phyloP scores from a whole-genome alignment of 2,888 invertebrate species.

The Lasioglossum oenotherae region DNA sequence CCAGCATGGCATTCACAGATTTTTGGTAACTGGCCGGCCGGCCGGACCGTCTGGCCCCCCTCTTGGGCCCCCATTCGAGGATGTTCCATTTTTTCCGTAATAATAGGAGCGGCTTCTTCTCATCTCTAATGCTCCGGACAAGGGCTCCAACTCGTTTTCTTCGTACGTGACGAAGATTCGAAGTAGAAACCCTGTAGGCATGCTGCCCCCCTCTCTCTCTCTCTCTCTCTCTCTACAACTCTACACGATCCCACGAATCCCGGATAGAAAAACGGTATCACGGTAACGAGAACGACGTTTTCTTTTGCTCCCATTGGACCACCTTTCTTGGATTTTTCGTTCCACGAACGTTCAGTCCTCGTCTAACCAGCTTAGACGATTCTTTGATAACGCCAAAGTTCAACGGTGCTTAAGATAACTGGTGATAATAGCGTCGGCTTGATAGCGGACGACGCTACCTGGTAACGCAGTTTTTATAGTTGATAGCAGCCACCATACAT shows the following conservation, averaged over 20 bases:
- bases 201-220: background rate
- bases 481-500: background rate
- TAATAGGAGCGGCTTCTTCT: conserved; percentile 71
- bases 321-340: conserved; percentile 10
- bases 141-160: conserved; percentile 54
- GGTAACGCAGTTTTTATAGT: background rate
- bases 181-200: conserved; percentile 12
- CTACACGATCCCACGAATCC: background rate
- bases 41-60: background rate
- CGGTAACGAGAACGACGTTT: background rate
- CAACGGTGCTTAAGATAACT: conserved; percentile 49
- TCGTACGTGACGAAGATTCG: conserved; percentile 64
- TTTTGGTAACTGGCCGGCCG: conserved; percentile 51
- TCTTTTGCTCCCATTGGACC: background rate
- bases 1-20: conserved; percentile 60
- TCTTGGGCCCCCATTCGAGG: background rate
- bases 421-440: conserved; percentile 30
- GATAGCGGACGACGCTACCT: conserved; percentile 29
- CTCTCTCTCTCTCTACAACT: background rate
- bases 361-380: background rate
- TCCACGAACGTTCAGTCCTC: background rate
- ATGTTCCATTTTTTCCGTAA: conserved; percentile 62
- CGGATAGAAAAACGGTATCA: background rate
- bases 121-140: conserved; percentile 37
- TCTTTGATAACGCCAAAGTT: conserved; percentile 47